These are phyloP conservation scores for Malurus leucopterus DNA, from an alignment of 2,797 vertebrate genomes.

Conservation along the genomic window DNA sequence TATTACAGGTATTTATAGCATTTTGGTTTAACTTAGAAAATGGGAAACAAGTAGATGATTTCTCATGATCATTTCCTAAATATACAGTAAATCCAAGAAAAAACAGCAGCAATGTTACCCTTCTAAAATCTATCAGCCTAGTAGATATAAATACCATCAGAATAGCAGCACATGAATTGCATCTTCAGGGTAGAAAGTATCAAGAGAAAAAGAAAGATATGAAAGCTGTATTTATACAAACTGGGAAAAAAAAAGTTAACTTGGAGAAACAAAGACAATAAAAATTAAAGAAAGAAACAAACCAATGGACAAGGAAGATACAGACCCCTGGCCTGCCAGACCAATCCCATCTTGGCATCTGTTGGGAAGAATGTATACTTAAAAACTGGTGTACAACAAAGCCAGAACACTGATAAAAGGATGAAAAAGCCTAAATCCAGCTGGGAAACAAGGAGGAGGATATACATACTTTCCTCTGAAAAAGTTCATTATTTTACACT, in stretches of 20 bases:
- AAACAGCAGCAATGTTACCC: background rate
- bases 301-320: background rate
- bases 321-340: background rate
- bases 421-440: background rate
- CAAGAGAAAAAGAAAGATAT: background rate
- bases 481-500: background rate
- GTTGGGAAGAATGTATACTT: background rate
- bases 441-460: background rate
- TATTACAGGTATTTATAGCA: background rate
- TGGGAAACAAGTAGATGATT: background rate
- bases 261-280: background rate
- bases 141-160: background rate
- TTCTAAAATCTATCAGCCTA: background rate
- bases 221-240: background rate
- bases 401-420: background rate
- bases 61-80: background rate
- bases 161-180: background rate
- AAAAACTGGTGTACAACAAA: background rate
- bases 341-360: rapidly evolving
- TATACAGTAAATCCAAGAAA: background rate
- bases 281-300: background rate
- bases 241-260: background rate
- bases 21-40: background rate
- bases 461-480: background rate
- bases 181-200: background rate